Conservation (phyloP, 2,888 invertebrate genomes). For the Drosophila picticornis region DNA sequence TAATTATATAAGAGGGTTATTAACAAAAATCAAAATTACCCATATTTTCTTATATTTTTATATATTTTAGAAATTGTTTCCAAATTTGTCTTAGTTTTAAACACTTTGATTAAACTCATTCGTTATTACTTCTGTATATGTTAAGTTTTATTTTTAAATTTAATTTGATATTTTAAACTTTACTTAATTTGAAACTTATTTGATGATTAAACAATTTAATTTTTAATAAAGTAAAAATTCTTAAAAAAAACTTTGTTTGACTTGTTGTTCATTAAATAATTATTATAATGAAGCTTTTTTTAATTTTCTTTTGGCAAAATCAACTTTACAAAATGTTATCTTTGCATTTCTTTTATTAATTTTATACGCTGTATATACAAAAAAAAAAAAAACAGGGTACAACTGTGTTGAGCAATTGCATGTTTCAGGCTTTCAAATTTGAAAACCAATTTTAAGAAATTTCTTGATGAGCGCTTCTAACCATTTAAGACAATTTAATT, state of each 20-base stretch:
- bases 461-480: background rate
- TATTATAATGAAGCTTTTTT: background rate
- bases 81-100: background rate
- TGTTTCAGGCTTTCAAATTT: background rate
- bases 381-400: background rate
- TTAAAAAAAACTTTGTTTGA: slow-evolving; percentile 5
- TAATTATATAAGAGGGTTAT: too few species aligned
- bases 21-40: background rate
- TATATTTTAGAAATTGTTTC: background rate
- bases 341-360: slow-evolving; percentile 14
- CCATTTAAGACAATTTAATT: background rate
- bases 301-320: slow-evolving; percentile 10
- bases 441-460: background rate
- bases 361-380: background rate
- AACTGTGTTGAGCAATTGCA: background rate
- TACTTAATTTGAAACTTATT: background rate
- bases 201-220: background rate
- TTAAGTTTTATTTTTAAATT: background rate
- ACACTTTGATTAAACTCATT: background rate
- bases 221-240: slow-evolving; percentile 2
- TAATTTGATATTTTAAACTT: background rate
- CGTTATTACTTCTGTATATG: background rate
- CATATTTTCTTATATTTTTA: background rate
- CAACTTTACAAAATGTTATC: slow-evolving; percentile 12
- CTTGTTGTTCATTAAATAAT: slow-evolving; percentile 20